Conservation (phyloP, 2,888 invertebrate species). For the Carcina quercana region DNA sequence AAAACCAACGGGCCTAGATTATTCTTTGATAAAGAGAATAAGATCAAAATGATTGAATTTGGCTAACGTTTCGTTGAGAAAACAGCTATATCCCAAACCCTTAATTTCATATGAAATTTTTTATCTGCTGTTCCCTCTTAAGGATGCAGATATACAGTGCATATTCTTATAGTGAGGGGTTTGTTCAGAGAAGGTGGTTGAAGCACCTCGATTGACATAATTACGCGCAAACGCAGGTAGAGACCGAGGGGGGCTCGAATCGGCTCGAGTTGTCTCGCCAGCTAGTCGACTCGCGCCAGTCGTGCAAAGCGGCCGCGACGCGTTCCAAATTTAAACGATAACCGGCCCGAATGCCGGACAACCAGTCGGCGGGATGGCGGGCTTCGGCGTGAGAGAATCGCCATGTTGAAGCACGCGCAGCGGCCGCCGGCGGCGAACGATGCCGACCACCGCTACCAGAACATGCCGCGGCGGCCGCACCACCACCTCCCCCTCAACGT, state of each 20-base stretch:
- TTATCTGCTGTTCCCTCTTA: too few species aligned
- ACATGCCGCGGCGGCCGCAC: constrained; percentile 74
- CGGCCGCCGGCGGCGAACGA: constrained; percentile 70
- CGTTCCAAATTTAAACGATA: constrained; percentile 18
- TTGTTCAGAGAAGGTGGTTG: constrained; percentile 12
- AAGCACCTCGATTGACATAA: constrained; percentile 49
- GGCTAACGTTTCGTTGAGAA: too few species aligned
- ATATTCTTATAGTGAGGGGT: constrained; percentile 41
- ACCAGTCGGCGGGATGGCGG: constrained; percentile 63
- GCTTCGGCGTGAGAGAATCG: constrained; percentile 54
- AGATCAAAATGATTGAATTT: too few species aligned
- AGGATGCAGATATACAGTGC: too few species aligned
- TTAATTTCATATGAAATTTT: too few species aligned
- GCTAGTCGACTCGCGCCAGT: constrained; percentile 45
- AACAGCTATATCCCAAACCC: too few species aligned
- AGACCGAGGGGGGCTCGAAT: constrained; percentile 19
- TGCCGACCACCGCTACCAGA: constrained; percentile 72
- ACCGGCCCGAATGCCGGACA: constrained; percentile 53
- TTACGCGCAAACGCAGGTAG: constrained; percentile 48
- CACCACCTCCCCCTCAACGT: constrained; percentile 79
- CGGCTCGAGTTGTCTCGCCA: constrained; percentile 3
- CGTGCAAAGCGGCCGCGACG: constrained; percentile 37
- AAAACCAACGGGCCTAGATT: too few species aligned
- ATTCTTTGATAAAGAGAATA: too few species aligned
- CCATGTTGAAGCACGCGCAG: constrained; percentile 84